Evolutionary conservation across 2,113 vertebrate species (phyloP).

Genomic region (Anolis carolinensis): DNA sequence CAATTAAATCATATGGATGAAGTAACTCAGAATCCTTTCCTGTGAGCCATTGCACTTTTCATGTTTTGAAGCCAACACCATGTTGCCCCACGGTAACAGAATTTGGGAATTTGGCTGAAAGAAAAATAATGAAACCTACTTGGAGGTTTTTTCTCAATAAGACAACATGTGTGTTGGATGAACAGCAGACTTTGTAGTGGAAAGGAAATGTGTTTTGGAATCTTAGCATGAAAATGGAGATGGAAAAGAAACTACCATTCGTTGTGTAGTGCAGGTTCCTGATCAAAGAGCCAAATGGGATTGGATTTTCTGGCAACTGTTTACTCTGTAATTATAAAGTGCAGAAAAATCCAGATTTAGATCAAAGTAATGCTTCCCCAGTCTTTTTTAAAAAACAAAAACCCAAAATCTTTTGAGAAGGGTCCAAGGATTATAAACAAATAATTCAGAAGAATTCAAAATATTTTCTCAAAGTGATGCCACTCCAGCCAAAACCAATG

Average conservation of each 20-base stretch:
- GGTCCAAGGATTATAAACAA: background rate
- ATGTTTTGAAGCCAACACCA: background rate
- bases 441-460: background rate
- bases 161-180: conserved; percentile 14
- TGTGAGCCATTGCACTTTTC: conserved; percentile 7
- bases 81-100: background rate
- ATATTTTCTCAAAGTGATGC: background rate
- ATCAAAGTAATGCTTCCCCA: background rate
- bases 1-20: background rate
- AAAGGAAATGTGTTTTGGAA: conserved; percentile 34
- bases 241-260: background rate
- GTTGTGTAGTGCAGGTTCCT: background rate
- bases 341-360: background rate
- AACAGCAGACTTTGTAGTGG: conserved; percentile 1
- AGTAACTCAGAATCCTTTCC: background rate
- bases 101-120: background rate
- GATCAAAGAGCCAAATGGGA: background rate
- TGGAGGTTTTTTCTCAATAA: background rate
- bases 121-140: background rate
- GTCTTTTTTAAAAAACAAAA: background rate
- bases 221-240: background rate
- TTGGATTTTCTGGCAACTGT: background rate
- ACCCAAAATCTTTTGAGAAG: background rate
- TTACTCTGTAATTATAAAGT: background rate
- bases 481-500: background rate